These are phyloP conservation scores for Cryptosula pallasiana DNA, from an alignment of 2,888 invertebrate species.

Conservation along the genomic window DNA sequence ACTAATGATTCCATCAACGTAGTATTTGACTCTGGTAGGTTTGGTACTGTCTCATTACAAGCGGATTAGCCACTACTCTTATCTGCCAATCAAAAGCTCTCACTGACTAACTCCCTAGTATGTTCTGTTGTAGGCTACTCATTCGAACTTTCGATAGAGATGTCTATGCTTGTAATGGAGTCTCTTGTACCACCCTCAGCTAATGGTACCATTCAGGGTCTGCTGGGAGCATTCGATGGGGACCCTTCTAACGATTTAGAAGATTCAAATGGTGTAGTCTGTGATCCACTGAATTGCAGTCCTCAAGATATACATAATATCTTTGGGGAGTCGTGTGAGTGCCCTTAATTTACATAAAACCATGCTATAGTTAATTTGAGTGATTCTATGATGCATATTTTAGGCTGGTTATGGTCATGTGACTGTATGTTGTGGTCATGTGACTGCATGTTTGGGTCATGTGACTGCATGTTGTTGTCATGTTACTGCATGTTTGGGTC, in stretches of 20 bases:
- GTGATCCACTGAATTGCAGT: background rate
- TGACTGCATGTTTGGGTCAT: no score
- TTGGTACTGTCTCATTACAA: no score
- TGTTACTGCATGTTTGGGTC: no score
- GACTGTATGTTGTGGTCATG: no score
- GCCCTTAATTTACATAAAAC: no score
- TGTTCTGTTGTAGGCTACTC: slow-evolving; percentile 5
- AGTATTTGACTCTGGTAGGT: background rate
- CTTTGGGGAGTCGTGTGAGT: slow-evolving; percentile 20
- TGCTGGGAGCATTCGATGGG: background rate
- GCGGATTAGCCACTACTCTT: no score
- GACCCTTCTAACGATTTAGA: background rate
- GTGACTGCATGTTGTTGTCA: no score
- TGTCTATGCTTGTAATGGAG: background rate
- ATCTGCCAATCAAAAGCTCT: no score
- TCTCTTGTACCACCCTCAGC: background rate
- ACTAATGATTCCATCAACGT: background rate
- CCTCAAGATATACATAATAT: background rate
- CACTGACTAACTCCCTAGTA: no score
- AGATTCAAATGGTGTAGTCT: background rate
- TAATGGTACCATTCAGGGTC: background rate
- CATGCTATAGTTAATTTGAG: no score
- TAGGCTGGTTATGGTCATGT: no score
- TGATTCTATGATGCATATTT: no score
- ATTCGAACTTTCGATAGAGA: background rate